Evolutionary conservation across 2,888 invertebrate species (phyloP), one percentile per base, ranked within the genome.

Genomic region (Chironomus tentans): DNA sequence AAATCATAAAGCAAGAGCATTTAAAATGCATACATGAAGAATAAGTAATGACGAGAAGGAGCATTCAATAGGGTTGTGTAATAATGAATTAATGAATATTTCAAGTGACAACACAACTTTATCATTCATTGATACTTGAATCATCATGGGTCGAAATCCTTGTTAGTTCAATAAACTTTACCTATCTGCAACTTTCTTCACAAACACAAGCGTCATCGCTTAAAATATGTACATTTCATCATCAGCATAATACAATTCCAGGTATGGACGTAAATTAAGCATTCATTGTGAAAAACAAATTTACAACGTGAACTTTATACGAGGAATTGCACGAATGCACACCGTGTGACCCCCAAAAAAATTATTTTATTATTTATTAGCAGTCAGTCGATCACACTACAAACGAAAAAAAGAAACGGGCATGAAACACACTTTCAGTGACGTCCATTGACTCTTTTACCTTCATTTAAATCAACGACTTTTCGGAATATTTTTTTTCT

Each of bases 381-480:
- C 68, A n/a, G 46, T 13, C 15, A 65, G 22, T 24, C 68, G 46
- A 46, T 28, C 68, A 68, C 38, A n/a, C n/a, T 15, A 15, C 50
- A 71, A 71, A 71, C 3, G 24, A 70, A 50, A 70, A 70, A n/a
- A 70, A 70, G 22, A 68, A 38, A 38, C 68, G 38, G 38, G 68
- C n/a, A 22, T 70, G 48, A 62, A 72, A 18, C 38, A 62, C 72
- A 72, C 46, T 72, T 72, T 61, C 61, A 72, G 24, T 72, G 72
- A 72, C 72, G 72, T 72, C 72, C 72, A 72, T 72, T 72, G 72
- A 72, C 72, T 72, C 28, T 61, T 61, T 72, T 72, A 62, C 72
- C 72, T 72, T 72, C 72, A 72, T 18, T 38, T 62, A 38, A 72
- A 21, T 28, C 72, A 72, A 72, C 72, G 72, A 72, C 72, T 72